Percentiles rank a stretch among this genome's conserved stretches.
These are phyloP conservation scores for Orchesellides sinensis DNA, from an alignment of 2,888 invertebrate species.

Conservation along the genomic window DNA sequence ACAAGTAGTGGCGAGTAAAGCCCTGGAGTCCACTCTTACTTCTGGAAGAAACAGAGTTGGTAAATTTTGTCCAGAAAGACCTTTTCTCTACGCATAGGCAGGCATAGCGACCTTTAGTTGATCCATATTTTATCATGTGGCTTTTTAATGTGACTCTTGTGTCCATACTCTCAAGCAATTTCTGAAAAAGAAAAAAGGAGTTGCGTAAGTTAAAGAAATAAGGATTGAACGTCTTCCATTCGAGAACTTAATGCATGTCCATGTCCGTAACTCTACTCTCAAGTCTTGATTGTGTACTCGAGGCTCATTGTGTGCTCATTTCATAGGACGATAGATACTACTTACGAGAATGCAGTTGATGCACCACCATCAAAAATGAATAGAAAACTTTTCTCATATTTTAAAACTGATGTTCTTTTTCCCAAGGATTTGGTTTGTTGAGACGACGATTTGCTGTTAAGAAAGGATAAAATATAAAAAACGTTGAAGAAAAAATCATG, in stretches of 20 bases:
- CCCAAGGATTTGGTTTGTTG: constrained; percentile 14
- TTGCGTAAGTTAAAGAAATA: background rate
- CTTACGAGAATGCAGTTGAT: constrained; percentile 8
- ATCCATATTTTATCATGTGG: constrained; percentile 68
- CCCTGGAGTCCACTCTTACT: constrained; percentile 48
- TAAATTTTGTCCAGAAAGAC: background rate
- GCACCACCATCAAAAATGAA: constrained; percentile 45
- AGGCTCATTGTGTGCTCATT: constrained; percentile 32
- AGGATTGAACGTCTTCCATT: background rate
- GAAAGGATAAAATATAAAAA: constrained; percentile 6
- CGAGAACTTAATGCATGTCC: too few species aligned
- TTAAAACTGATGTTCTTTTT: constrained; percentile 31
- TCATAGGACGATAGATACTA: constrained; percentile 1
- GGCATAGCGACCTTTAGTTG: constrained; percentile 26
- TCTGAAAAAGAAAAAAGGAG: background rate
- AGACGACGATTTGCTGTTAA: background rate
- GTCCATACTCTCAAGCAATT: constrained; percentile 44
- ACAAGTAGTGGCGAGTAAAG: constrained; percentile 19
- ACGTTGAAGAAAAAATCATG: background rate
- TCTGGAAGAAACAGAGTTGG: constrained; percentile 17
- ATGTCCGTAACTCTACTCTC: constrained; percentile 17
- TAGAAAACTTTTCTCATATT: constrained; percentile 38
- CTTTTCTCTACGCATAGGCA: background rate
- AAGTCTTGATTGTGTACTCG: constrained; percentile 32
- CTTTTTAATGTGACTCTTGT: constrained; percentile 67